Evolutionary conservation across 2,888 invertebrate species (phyloP), one percentile per base, ranked within the genome.

Genomic region (Tachina fera): DNA sequence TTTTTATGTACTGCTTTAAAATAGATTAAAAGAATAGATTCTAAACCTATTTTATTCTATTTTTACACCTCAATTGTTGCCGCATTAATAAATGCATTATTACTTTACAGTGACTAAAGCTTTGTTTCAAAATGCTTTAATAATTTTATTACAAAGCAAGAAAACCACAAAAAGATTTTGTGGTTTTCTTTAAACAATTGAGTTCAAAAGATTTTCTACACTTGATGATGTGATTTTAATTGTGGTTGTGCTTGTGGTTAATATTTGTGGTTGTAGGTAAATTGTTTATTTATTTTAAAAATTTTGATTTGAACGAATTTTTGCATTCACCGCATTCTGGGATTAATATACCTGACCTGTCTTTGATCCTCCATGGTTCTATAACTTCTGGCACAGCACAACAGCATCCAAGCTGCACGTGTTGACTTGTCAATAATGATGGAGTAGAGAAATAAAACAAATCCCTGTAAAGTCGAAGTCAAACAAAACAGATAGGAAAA

Each of bases 401-500:
- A 65, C 9, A 53, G 9, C 6, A 31, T 13, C 94, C 94, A 95
- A 76, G 94, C 89, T 60, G 91, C 92, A 70, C 94, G 92, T 10
- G 95, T 94, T 8, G 91, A 90, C 1, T 94, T 93, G 90, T 95
- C 95, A 75, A 94, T 93, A 16, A 95, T 89, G 11, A 95, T 93
- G 89, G 95, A 95, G 90, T 95, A 95, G 16, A 95, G 89, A 88
- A 95, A 95, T 13, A 95, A 91, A 13, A 95, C 94, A 89, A 95
- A 94, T 1, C 95, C 95, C 89, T 95, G 95, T 22, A 95, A 87
- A 0, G 95, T 94, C 11, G 95, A 94, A 0, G 94, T 94, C 13
- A 95, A 89, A 89, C 95, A 95, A 88, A 95, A 95, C 0, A 95
- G 91, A 89, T 95, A 95, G 0, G 95, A 94, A 92, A 95, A 95